Conservation (phyloP, 2,888 invertebrate species). For the Arctia plantaginis region DNA sequence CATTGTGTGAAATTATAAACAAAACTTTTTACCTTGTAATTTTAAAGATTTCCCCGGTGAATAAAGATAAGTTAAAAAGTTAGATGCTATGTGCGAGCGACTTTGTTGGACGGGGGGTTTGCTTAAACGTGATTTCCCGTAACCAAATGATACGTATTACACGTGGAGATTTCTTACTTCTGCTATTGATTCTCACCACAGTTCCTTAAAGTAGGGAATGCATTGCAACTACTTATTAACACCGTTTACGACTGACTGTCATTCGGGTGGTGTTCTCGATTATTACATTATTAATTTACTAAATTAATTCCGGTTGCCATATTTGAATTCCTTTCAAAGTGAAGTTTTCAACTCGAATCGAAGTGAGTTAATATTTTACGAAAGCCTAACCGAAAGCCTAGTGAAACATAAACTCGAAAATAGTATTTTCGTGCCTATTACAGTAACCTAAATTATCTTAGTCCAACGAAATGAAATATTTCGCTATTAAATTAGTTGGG, state of each 20-base stretch:
- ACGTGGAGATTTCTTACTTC: too few relatives aligned
- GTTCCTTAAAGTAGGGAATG: not conserved
- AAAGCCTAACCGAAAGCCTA: not conserved
- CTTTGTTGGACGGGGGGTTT: not conserved
- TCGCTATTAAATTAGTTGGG: constrained; percentile 37
- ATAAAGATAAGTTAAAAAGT: constrained; percentile 4
- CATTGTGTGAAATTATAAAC: constrained; percentile 3
- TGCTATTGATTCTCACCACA: too few relatives aligned
- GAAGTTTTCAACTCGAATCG: not conserved
- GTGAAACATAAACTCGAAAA: not conserved
- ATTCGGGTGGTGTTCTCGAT: not conserved
- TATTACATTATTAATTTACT: not conserved
- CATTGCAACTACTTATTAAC: not conserved
- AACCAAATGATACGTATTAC: not conserved
- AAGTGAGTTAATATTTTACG: not conserved
- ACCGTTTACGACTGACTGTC: not conserved
- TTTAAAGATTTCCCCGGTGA: not conserved
- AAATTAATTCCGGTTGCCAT: not conserved
- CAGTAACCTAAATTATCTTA: not conserved
- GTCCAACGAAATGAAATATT: constrained; percentile 26
- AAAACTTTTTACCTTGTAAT: constrained; percentile 1
- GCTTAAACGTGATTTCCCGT: not conserved
- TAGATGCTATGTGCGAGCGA: not conserved
- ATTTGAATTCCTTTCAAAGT: not conserved
- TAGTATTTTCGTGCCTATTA: not conserved